Conservation (phyloP, 2,797 vertebrate genomes). For the Schizothorax lantsangensis region DNA sequence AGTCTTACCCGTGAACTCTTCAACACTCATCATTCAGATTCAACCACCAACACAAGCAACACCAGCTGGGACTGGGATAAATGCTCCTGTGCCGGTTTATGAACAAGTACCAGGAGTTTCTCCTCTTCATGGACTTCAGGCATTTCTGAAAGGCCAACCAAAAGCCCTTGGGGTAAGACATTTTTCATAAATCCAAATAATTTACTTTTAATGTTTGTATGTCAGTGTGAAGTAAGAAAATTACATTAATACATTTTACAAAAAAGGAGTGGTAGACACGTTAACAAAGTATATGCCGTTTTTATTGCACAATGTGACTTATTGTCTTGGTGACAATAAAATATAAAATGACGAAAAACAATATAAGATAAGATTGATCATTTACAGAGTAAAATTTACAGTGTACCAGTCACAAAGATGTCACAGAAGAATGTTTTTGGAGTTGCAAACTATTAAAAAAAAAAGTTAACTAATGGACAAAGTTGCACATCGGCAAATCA, state of each 20-base stretch:
- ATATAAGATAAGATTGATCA: neutral
- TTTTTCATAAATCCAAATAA: neutral
- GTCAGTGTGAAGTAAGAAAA: neutral
- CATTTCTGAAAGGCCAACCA: slow-evolving; percentile 25
- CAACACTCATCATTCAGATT: neutral
- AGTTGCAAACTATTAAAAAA: neutral
- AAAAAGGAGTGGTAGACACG: too few relatives aligned
- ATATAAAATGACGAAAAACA: neutral
- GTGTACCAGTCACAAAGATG: neutral
- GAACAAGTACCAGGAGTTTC: neutral
- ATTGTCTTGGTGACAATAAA: neutral
- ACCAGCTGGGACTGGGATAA: neutral
- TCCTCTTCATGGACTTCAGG: neutral
- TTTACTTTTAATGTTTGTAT: neutral
- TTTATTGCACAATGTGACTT: too few relatives aligned
- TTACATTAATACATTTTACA: neutral
- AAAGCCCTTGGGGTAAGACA: slow-evolving; percentile 16
- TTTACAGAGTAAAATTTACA: neutral
- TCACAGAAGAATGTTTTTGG: neutral
- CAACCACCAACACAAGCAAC: neutral
- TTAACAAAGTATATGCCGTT: too few relatives aligned
- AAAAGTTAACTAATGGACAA: neutral
- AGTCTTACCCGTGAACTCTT: neutral
- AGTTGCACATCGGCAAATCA: neutral
- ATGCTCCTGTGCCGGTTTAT: neutral